Conservation (phyloP, 2,797 vertebrate species). For the Gadopsis bispinosus region DNA sequence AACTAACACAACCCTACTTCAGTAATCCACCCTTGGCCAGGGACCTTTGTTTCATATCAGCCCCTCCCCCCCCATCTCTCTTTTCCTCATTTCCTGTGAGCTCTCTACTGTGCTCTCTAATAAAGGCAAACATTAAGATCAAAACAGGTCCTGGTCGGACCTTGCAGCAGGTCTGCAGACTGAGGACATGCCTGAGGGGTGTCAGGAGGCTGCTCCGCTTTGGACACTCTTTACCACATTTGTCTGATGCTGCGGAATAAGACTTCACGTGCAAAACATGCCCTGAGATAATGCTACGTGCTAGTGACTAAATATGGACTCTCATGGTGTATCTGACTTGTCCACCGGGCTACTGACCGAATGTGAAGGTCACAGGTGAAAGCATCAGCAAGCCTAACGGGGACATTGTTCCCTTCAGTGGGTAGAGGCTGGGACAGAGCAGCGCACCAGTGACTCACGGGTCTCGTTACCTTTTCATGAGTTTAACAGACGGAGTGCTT, state of each 20-base stretch:
- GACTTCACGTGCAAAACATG: not conserved
- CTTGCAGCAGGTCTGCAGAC: not conserved
- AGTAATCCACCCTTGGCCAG: not conserved
- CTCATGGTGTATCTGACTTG: not conserved
- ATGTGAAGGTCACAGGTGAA: not conserved
- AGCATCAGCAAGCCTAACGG: not conserved
- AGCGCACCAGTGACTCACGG: no score
- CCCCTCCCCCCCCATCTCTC: not conserved
- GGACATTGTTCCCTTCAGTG: not conserved
- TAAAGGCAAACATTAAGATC: conserved; percentile 1
- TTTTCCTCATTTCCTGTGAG: conserved; percentile 36
- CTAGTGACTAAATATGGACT: not conserved
- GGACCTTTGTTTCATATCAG: not conserved
- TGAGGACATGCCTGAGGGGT: not conserved
- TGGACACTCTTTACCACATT: not conserved
- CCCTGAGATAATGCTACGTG: not conserved
- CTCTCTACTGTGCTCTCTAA: conserved; percentile 12
- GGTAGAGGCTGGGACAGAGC: not conserved
- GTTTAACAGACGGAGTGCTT: not conserved
- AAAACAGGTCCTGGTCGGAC: conserved; percentile 18
- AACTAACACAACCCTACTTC: no score
- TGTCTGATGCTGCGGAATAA: not conserved
- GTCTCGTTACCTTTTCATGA: no score
- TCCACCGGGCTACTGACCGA: not conserved
- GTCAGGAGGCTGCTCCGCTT: not conserved